Percentiles rank a stretch among this genome's conserved stretches.
These are phyloP conservation scores for Mohoua ochrocephala DNA, from an alignment of 2,113 vertebrate species.

Conservation along the genomic window DNA sequence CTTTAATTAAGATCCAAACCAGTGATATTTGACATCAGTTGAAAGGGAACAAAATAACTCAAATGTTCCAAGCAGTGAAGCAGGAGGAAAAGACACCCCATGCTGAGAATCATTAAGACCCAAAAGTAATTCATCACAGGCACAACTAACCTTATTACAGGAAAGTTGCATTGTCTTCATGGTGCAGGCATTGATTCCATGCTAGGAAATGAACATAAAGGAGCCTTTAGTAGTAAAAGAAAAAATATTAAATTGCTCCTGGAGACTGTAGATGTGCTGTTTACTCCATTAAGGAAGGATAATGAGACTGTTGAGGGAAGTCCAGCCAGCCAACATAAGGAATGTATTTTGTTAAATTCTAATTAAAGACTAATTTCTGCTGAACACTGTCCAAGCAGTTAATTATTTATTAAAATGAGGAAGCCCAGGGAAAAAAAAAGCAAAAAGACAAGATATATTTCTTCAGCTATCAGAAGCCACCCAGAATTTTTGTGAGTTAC, in stretches of 20 bases:
- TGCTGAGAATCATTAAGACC: neutral
- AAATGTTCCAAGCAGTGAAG: neutral
- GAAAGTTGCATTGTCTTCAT: neutral
- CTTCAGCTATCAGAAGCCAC: neutral
- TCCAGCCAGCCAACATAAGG: neutral
- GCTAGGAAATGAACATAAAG: neutral
- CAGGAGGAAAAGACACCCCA: conserved; percentile 6
- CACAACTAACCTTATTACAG: neutral
- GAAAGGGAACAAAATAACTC: neutral
- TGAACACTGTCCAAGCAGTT: neutral
- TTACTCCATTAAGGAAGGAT: neutral
- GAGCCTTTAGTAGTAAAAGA: neutral
- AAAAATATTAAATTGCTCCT: neutral
- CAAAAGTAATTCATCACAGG: conserved; percentile 15
- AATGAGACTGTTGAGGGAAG: neutral
- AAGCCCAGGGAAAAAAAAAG: neutral
- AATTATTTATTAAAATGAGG: conserved; percentile 15
- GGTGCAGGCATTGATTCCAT: neutral
- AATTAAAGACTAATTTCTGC: conserved; percentile 25
- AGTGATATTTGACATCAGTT: neutral
- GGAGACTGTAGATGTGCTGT: neutral
- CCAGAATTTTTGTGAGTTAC: neutral
- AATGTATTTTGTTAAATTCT: conserved; percentile 2
- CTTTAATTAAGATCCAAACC: conserved; percentile 14
- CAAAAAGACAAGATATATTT: neutral